Evolutionary conservation across 1,140 invertebrate species (phyloP), one percentile per base, ranked within the genome.

Genomic region (Euschistus heros): DNA sequence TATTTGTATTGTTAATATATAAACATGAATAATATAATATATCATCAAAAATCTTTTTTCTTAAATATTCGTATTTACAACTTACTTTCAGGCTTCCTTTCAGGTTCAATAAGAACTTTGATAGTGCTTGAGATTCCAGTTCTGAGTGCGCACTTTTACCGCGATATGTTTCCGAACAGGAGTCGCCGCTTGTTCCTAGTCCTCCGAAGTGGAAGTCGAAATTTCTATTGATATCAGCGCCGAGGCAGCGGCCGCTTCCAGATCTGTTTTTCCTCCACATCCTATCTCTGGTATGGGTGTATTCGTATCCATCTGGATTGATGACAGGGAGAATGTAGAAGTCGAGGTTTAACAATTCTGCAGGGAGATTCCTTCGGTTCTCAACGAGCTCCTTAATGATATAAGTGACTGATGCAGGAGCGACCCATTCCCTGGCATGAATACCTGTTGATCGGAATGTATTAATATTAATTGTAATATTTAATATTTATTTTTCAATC

Each of bases 191-290:
- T 0, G 87, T 84, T 17, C 90, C 90, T 66, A 81, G 67, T 26
- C 79, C 80, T 69, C 82, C 77, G 84, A 85, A 89, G 26, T 80
- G 74, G 67, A 81, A 84, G 14, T 81, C 81, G 70, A 85, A 88
- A 68, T 89, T 89, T 47, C 86, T 78, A 68, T 88, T 87, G 0
- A 86, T 73, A 71, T 88, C 86, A 0, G 83, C 79, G 1, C 86
- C 86, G 13, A 67, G 57, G 37, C 66, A 66, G 4, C 60, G 52
- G n/a, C 54, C 27, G 2, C 60, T 57, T 18, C 78, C 75, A 63
- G 75, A 76, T 67, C 85, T 77, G 67, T 89, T 93, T 74, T 94
- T 94, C 20, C 91, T 79, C 91, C 91, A 94, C 5, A 92, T 76
- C 52, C 88, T 79, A 70, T 91, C 87, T 0, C 75, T 77, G 0